Evolutionary conservation across 2,797 vertebrate genomes (phyloP).

Genomic region (Labeo calbasu): DNA sequence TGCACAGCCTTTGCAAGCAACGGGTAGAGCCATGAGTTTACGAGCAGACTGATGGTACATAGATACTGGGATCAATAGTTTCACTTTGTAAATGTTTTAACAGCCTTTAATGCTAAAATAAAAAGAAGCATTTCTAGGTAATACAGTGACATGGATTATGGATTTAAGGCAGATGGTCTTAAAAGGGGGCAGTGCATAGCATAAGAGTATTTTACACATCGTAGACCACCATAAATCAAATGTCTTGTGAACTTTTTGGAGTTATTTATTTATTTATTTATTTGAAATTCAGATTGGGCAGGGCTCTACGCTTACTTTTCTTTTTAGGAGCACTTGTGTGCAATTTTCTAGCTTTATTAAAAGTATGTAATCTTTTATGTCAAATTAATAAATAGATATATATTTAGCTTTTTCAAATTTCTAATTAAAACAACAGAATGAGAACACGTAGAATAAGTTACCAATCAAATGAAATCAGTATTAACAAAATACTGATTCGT

Average conservation of each 20-base stretch:
- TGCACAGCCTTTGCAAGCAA: neutral
- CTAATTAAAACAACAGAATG: too few relatives aligned
- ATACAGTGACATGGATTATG: constrained; percentile 23
- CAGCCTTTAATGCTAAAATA: constrained; percentile 40
- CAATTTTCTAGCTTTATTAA: too few relatives aligned
- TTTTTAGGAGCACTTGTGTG: too few relatives aligned
- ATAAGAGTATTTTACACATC: neutral
- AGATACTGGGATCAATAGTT: constrained; percentile 29
- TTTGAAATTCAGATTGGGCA: neutral
- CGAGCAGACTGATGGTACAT: constrained; percentile 6
- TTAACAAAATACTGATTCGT: too few relatives aligned
- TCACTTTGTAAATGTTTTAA: constrained; percentile 47
- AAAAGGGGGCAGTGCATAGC: neutral
- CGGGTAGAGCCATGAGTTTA: neutral
- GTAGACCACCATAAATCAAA: neutral
- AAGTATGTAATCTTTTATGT: too few relatives aligned
- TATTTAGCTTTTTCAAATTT: too few relatives aligned
- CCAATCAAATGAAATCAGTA: too few relatives aligned
- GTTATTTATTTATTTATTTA: neutral
- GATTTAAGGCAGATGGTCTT: constrained; percentile 31
- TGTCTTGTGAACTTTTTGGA: neutral
- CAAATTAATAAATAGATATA: too few relatives aligned
- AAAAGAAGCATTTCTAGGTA: neutral
- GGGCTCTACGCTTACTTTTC: too few relatives aligned
- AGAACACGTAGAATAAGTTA: too few relatives aligned